Evolutionary conservation across 2,888 invertebrate genomes (phyloP).

Genomic region (Caenorhabditis panamensis): DNA sequence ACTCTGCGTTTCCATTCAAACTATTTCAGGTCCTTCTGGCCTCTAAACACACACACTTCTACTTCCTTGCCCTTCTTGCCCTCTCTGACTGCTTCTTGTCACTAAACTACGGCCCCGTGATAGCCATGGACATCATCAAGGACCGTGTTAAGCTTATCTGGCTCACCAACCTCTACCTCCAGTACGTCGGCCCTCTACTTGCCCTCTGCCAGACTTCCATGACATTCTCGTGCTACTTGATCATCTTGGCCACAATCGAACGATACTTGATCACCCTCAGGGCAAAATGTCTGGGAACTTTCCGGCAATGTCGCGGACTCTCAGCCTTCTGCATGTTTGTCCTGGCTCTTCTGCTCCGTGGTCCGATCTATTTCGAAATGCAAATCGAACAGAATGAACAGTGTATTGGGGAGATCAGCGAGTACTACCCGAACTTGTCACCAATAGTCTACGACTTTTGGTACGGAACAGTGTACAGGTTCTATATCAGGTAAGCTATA

Average conservation of each 20-base stretch:
- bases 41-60: slow-evolving; percentile 77
- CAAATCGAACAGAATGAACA: slow-evolving; percentile 73
- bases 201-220: slow-evolving; percentile 76
- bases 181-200: slow-evolving; percentile 77
- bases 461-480: slow-evolving; percentile 77
- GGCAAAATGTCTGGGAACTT: slow-evolving; percentile 61
- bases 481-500: slow-evolving; percentile 62
- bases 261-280: slow-evolving; percentile 71
- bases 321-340: slow-evolving; percentile 73
- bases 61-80: slow-evolving; percentile 79
- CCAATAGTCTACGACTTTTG: slow-evolving; percentile 71
- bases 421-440: slow-evolving; percentile 71
- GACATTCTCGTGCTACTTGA: slow-evolving; percentile 78
- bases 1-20: too few relatives aligned
- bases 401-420: slow-evolving; percentile 73
- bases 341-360: slow-evolving; percentile 71
- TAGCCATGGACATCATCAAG: slow-evolving; percentile 80
- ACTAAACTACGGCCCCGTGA: slow-evolving; percentile 80
- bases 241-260: slow-evolving; percentile 79
- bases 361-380: slow-evolving; percentile 76
- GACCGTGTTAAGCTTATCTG: slow-evolving; percentile 75
- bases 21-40: slow-evolving; percentile 73
- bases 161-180: slow-evolving; percentile 74
- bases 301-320: slow-evolving; percentile 67
- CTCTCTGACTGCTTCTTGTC: slow-evolving; percentile 78